phyloP scores from a whole-genome alignment of 2,113 vertebrate species.

The human region DNA sequence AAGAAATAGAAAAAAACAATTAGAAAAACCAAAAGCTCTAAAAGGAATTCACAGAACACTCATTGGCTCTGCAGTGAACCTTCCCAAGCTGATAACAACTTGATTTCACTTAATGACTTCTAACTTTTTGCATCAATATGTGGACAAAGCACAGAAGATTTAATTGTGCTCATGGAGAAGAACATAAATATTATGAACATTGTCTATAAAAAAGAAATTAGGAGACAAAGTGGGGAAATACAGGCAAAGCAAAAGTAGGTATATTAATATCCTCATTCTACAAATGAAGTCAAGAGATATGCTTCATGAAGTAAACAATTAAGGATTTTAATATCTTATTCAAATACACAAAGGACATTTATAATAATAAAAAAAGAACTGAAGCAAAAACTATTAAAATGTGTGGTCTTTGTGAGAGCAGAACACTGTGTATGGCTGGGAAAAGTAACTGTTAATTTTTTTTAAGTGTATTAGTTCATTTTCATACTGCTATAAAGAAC shows the following conservation, averaged over 20 bases:
- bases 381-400: neutral
- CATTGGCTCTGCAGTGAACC: neutral
- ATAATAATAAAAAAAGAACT: neutral
- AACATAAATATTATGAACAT: neutral
- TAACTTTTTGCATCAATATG: neutral
- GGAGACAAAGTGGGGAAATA: neutral
- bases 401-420: neutral
- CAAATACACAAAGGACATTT: neutral
- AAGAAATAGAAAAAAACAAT: neutral
- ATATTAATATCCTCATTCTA: neutral
- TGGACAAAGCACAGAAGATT: neutral
- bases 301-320: neutral
- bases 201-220: neutral
- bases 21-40: neutral
- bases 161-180: neutral
- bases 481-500: too few relatives aligned
- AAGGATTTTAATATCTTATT: neutral
- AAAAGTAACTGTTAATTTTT: neutral
- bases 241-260: neutral
- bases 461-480: neutral
- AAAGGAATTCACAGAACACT: neutral
- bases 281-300: neutral
- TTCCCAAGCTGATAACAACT: neutral
- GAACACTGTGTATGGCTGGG: neutral
- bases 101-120: slow-evolving; percentile 2